Conservation (phyloP, 2,113 vertebrate species). For the Oriolus oriolus region DNA sequence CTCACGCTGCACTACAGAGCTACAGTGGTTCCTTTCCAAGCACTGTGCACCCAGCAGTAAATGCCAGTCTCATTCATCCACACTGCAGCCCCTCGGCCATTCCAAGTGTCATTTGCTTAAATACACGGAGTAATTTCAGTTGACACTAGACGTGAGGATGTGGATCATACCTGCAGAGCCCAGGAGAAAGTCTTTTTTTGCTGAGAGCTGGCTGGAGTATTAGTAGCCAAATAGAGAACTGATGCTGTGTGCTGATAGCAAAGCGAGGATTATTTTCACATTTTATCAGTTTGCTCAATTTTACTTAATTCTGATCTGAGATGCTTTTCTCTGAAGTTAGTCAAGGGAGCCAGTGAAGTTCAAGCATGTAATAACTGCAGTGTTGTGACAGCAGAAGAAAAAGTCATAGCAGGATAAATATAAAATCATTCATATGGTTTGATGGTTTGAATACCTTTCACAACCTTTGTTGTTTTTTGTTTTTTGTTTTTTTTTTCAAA, state of each 20-base stretch:
- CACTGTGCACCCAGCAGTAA: background rate
- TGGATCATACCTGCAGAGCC: background rate
- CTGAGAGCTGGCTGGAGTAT: background rate
- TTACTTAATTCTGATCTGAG: background rate
- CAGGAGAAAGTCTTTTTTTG: background rate
- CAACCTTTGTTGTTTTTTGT: background rate
- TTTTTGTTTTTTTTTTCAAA: background rate
- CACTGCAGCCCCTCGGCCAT: background rate
- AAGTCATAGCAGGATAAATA: background rate
- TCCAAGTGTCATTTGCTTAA: background rate
- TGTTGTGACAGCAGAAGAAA: background rate
- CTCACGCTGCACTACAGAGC: background rate
- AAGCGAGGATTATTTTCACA: background rate
- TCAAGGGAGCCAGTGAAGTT: background rate
- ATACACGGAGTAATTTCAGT: background rate
- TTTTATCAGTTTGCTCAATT: background rate
- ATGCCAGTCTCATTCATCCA: background rate
- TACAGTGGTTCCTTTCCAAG: background rate
- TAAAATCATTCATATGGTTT: too few species aligned
- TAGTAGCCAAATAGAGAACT: background rate
- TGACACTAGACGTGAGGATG: background rate
- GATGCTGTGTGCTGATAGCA: background rate
- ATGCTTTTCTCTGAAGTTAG: background rate
- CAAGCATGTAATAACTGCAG: background rate
- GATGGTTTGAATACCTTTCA: background rate